Conservation (phyloP, 2,888 invertebrate species). For the Andrena marginata region DNA sequence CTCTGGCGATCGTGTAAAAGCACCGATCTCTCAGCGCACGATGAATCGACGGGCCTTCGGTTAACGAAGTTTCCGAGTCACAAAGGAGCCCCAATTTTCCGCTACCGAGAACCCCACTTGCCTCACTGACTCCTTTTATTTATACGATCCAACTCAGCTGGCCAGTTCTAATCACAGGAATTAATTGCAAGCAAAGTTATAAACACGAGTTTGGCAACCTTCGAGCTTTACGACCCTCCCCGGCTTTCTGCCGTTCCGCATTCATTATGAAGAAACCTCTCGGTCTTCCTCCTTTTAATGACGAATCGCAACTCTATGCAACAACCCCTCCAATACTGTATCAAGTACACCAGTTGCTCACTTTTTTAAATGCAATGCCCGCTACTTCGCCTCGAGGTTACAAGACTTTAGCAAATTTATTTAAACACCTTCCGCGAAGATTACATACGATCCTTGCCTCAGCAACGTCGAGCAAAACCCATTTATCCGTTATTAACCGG, state of each 20-base stretch:
- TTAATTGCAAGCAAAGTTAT: conserved; percentile 43
- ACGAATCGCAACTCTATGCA: neutral
- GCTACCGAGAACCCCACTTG: neutral
- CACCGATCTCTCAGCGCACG: neutral
- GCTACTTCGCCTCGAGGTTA: too few species aligned
- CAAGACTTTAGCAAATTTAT: too few species aligned
- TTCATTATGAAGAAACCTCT: neutral
- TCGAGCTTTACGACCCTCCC: neutral
- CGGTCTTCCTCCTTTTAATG: neutral
- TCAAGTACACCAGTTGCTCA: too few species aligned
- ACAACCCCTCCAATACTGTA: too few species aligned
- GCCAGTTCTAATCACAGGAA: conserved; percentile 33
- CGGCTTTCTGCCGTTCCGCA: neutral
- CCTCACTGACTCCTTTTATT: conserved; percentile 7
- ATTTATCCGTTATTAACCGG: neutral
- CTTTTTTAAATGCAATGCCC: neutral
- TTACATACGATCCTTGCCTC: neutral
- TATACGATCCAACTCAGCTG: neutral
- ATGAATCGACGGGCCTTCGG: neutral
- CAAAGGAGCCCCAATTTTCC: conserved; percentile 19
- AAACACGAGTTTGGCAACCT: conserved; percentile 22
- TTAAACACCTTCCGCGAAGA: too few species aligned
- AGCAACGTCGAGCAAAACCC: neutral
- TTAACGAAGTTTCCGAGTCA: conserved; percentile 9
- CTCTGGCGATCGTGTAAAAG: neutral